These are phyloP conservation scores for Speoplatyrhinus poulsoni DNA, from an alignment of 2,113 vertebrate species.

Conservation along the genomic window DNA sequence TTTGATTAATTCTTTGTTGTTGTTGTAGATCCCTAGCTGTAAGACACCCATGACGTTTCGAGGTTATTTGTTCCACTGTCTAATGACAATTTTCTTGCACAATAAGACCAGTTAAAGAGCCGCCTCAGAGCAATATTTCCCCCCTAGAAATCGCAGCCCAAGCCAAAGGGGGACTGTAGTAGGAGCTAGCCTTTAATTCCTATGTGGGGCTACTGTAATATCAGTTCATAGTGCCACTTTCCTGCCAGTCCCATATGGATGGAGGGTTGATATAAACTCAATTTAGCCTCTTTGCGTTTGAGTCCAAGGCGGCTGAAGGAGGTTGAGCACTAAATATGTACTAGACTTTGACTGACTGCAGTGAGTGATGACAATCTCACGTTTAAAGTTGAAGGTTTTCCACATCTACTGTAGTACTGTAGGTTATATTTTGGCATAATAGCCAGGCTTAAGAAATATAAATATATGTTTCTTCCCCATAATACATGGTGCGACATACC, in stretches of 20 bases:
- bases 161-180: constrained; percentile 71
- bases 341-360: constrained; percentile 24
- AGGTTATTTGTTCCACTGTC: constrained; percentile 85
- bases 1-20: constrained; percentile 87
- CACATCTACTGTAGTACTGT: not conserved
- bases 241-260: constrained; percentile 39
- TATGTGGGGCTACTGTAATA: constrained; percentile 62
- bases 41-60: constrained; percentile 80
- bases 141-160: constrained; percentile 72
- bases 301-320: constrained; percentile 21
- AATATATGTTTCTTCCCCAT: constrained; percentile 8
- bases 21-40: constrained; percentile 76
- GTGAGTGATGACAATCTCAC: constrained; percentile 41
- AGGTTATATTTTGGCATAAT: not conserved
- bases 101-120: constrained; percentile 79
- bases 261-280: constrained; percentile 50
- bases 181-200: constrained; percentile 75
- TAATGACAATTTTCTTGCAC: constrained; percentile 85
- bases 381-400: constrained; percentile 15
- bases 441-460: not conserved
- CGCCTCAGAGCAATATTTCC: constrained; percentile 78
- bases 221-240: constrained; percentile 49
- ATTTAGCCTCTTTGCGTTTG: constrained; percentile 32
- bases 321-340: constrained; percentile 21
- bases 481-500: constrained; percentile 7